phyloP scores from a whole-genome alignment of 1,140 invertebrate species.

The Melanaphis sacchari region DNA sequence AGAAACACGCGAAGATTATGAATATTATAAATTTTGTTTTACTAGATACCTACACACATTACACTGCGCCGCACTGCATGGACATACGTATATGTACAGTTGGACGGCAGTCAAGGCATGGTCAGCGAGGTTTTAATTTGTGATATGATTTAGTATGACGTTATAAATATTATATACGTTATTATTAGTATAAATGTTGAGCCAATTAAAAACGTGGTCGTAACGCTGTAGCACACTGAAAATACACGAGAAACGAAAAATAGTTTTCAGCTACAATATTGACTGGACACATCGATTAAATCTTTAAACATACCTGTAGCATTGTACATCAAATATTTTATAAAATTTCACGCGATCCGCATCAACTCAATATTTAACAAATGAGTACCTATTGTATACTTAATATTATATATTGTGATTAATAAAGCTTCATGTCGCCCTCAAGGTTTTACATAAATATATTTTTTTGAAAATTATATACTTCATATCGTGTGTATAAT shows the following conservation, averaged over 20 bases:
- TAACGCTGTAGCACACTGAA: neutral
- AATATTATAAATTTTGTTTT: constrained; percentile 19
- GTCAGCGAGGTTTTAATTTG: neutral
- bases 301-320: neutral
- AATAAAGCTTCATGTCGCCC: neutral
- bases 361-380: neutral
- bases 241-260: neutral
- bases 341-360: neutral
- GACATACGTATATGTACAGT: neutral
- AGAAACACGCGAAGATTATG: neutral
- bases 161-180: neutral
- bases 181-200: neutral
- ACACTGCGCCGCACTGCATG: neutral
- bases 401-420: neutral
- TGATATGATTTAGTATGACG: neutral
- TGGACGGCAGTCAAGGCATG: constrained; percentile 20
- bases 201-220: neutral
- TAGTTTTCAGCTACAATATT: neutral
- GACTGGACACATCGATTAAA: neutral
- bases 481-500: neutral
- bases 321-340: neutral
- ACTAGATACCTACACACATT: neutral
- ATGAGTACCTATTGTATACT: neutral
- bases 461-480: neutral
- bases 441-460: neutral